Conservation (phyloP, 2,113 vertebrate species). For the Falco punctatus region DNA sequence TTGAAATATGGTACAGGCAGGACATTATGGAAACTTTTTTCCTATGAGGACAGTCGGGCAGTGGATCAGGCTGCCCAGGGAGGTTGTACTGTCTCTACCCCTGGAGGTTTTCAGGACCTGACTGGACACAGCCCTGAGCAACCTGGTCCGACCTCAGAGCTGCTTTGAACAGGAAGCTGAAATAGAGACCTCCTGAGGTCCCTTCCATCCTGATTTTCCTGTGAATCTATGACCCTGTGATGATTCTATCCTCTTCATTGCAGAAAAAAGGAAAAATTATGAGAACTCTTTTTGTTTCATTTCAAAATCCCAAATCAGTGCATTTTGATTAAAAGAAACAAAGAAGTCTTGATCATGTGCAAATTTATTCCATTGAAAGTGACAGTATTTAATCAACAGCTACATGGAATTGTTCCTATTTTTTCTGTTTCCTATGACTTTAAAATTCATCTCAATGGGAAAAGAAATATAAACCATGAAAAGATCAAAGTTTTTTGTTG, state of each 20-base stretch:
- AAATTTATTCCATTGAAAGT: neutral
- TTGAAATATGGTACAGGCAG: neutral
- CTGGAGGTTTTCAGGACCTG: neutral
- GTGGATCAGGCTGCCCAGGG: neutral
- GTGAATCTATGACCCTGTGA: neutral
- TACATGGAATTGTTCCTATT: neutral
- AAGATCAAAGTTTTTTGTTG: neutral
- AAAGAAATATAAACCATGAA: neutral
- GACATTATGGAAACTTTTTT: neutral
- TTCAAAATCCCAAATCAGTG: neutral
- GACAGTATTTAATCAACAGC: neutral
- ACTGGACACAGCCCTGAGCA: neutral
- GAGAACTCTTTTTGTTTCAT: neutral
- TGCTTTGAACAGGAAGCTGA: neutral
- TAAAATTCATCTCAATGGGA: neutral
- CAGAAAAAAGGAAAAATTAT: neutral
- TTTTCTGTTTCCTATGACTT: neutral
- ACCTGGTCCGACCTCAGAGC: neutral
- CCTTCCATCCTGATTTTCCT: neutral
- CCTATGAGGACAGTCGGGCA: neutral
- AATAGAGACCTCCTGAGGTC: neutral
- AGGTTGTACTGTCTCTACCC: neutral
- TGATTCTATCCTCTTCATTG: neutral
- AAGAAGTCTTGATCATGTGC: neutral
- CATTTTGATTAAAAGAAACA: neutral